These are phyloP conservation scores for Orycteropus afer DNA, from an alignment of 2,113 vertebrate genomes.

Conservation along the genomic window DNA sequence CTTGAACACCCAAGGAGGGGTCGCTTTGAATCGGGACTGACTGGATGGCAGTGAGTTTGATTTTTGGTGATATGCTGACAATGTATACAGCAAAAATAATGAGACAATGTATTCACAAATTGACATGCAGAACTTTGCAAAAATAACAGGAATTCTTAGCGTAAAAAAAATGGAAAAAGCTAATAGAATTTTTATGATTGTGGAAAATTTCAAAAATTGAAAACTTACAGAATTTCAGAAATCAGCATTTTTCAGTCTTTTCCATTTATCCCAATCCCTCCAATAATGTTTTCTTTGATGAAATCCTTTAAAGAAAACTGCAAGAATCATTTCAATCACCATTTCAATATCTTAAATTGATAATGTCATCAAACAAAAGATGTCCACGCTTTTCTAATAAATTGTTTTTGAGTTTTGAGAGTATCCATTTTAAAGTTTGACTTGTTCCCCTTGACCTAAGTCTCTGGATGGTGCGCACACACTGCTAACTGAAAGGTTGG, in stretches of 20 bases:
- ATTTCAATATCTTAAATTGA: neutral
- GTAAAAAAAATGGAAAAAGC: neutral
- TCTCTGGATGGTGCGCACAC: neutral
- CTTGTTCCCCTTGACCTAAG: neutral
- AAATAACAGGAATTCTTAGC: neutral
- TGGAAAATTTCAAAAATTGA: neutral
- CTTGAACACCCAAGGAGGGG: too few relatives aligned
- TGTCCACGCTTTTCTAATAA: neutral
- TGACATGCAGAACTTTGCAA: neutral
- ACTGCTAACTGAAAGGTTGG: neutral
- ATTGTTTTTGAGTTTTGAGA: neutral
- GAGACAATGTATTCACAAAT: neutral
- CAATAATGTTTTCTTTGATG: neutral
- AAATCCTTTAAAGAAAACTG: neutral
- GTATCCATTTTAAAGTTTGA: neutral
- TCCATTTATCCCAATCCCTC: neutral
- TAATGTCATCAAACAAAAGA: neutral
- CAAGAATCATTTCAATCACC: neutral
- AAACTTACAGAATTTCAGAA: neutral
- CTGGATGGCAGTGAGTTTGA: too few relatives aligned
- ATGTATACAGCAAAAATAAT: neutral
- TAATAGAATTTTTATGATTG: neutral
- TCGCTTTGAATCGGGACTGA: too few relatives aligned
- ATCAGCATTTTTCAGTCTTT: neutral
- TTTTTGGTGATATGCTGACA: too few relatives aligned